These are phyloP conservation scores for Meiosimyza platycephala DNA, from an alignment of 2,888 invertebrate species.

Conservation along the genomic window DNA sequence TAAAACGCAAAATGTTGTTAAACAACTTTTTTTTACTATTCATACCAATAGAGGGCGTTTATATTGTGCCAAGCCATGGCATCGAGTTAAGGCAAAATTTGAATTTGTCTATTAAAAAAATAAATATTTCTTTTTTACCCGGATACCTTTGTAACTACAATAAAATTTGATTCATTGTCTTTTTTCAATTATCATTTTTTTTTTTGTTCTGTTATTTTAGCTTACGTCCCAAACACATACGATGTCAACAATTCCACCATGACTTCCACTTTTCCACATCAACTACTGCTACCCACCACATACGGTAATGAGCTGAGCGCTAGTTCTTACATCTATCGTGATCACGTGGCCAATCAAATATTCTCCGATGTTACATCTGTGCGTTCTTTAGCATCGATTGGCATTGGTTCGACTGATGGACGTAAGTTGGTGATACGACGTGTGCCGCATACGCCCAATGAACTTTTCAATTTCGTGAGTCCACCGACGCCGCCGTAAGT, in stretches of 20 bases:
- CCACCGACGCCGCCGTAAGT: constrained; percentile 78
- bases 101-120: background rate
- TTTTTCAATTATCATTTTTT: background rate
- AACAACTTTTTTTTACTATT: too few species aligned
- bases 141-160: too few species aligned
- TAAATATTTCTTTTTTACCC: background rate
- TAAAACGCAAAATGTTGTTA: too few species aligned
- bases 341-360: constrained; percentile 70
- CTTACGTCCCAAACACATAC: constrained; percentile 54
- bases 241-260: constrained; percentile 41
- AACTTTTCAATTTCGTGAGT: constrained; percentile 86
- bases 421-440: constrained; percentile 85
- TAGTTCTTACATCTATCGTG: constrained; percentile 72
- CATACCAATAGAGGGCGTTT: too few species aligned
- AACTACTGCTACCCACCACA: constrained; percentile 68
- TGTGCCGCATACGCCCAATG: constrained; percentile 87
- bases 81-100: background rate
- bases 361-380: constrained; percentile 79
- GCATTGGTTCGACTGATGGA: constrained; percentile 90
- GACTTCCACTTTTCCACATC: constrained; percentile 41
- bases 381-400: constrained; percentile 84
- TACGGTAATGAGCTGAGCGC: constrained; percentile 65
- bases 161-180: constrained; percentile 31
- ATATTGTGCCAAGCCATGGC: background rate
- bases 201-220: constrained; percentile 45